These are phyloP conservation scores for Tinea trinotella DNA, from an alignment of 2,888 invertebrate species.

Conservation along the genomic window DNA sequence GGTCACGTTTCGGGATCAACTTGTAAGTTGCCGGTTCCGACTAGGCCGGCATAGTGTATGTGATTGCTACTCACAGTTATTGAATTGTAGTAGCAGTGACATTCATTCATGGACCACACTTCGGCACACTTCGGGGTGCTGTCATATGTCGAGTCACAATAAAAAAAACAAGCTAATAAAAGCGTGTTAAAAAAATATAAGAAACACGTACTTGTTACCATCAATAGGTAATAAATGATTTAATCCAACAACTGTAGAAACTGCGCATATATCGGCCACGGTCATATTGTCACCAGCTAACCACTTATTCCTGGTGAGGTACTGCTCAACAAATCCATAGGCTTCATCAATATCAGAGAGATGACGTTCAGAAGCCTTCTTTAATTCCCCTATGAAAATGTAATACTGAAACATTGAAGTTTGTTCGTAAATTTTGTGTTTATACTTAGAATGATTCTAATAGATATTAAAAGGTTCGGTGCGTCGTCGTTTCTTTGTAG, in stretches of 20 bases:
- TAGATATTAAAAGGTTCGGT: background rate
- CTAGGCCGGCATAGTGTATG: too few species aligned
- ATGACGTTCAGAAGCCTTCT: conserved; percentile 38
- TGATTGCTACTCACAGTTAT: too few species aligned
- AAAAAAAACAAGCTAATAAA: too few species aligned
- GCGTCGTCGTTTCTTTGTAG: too few species aligned
- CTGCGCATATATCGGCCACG: conserved; percentile 64
- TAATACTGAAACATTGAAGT: conserved; percentile 43
- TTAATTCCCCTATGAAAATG: conserved; percentile 37
- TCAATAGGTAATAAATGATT: conserved; percentile 37
- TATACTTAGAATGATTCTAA: background rate
- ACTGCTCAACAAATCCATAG: conserved; percentile 56
- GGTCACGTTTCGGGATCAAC: too few species aligned
- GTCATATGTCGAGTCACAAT: too few species aligned
- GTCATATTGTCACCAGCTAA: conserved; percentile 64
- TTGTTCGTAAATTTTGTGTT: too few species aligned
- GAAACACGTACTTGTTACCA: conserved; percentile 29
- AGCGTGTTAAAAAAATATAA: too few species aligned
- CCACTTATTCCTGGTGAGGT: conserved; percentile 55
- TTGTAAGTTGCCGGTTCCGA: too few species aligned
- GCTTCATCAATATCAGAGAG: conserved; percentile 48
- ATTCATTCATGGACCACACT: too few species aligned
- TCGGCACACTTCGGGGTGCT: too few species aligned
- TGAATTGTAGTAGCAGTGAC: too few species aligned
- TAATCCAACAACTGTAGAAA: conserved; percentile 37